These are phyloP conservation scores for Pachyuromys duprasi DNA, from an alignment of 2,797 vertebrate genomes.

Conservation along the genomic window DNA sequence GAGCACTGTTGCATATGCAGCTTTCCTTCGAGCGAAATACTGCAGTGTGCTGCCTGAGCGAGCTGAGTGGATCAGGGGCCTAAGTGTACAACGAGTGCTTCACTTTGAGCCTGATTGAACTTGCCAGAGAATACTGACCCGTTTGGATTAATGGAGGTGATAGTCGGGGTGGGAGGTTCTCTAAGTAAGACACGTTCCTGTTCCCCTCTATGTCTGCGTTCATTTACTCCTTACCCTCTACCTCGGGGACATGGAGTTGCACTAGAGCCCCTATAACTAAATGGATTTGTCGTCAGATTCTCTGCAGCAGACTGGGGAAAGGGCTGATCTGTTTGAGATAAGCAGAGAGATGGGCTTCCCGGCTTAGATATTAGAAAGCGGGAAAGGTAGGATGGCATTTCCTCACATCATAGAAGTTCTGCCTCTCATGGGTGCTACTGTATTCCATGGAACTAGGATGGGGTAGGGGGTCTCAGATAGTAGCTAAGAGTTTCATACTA, in stretches of 20 bases:
- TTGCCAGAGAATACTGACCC: background rate
- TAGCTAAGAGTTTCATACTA: background rate
- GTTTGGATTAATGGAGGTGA: background rate
- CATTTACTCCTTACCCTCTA: background rate
- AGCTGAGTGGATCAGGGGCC: background rate
- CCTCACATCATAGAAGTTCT: fast-evolving
- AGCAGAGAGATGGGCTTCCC: background rate
- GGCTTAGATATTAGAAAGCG: background rate
- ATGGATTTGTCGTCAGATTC: background rate
- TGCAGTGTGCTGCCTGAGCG: background rate
- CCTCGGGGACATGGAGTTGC: background rate
- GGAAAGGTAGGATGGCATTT: background rate
- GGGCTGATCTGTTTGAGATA: background rate
- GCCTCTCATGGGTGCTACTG: background rate
- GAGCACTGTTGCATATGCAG: background rate
- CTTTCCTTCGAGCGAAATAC: background rate
- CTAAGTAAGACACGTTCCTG: background rate
- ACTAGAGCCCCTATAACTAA: background rate
- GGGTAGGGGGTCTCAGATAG: no score
- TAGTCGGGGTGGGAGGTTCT: background rate
- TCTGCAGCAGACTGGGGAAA: background rate
- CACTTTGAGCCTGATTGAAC: background rate
- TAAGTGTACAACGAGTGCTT: background rate
- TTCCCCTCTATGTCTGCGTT: background rate
- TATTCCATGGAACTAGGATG: background rate